These are phyloP conservation scores for Thaumatotibia leucotreta DNA, from an alignment of 1,140 invertebrate genomes.

Conservation along the genomic window DNA sequence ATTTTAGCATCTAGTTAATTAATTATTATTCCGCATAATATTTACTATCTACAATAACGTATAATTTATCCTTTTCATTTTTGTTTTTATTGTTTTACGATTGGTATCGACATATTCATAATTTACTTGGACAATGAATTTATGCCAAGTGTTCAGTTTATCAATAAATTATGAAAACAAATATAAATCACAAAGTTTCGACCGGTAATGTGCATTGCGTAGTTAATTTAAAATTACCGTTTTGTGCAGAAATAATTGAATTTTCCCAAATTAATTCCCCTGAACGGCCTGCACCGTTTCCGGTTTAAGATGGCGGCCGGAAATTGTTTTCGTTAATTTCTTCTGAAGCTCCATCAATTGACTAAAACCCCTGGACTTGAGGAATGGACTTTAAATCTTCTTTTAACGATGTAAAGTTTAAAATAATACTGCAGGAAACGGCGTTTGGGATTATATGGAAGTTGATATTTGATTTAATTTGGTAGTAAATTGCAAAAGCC, in stretches of 20 bases:
- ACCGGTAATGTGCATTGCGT: neutral
- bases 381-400: no score
- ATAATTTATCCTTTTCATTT: no score
- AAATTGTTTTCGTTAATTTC: neutral
- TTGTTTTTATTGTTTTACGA: no score
- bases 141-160: no score
- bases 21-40: no score
- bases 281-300: neutral
- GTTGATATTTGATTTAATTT: neutral
- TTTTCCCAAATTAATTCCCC: neutral
- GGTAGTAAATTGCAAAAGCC: neutral
- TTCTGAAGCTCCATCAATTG: neutral
- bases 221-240: neutral
- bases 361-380: neutral
- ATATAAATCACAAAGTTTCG: neutral
- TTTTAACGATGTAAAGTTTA: no score
- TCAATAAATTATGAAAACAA: no score
- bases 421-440: neutral
- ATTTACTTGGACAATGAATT: no score
- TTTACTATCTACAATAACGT: no score
- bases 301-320: neutral
- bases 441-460: neutral
- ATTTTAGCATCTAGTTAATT: no score
- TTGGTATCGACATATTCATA: no score
- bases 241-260: neutral